Conservation (phyloP, 2,888 invertebrate species). For the Drosophila putrida region DNA sequence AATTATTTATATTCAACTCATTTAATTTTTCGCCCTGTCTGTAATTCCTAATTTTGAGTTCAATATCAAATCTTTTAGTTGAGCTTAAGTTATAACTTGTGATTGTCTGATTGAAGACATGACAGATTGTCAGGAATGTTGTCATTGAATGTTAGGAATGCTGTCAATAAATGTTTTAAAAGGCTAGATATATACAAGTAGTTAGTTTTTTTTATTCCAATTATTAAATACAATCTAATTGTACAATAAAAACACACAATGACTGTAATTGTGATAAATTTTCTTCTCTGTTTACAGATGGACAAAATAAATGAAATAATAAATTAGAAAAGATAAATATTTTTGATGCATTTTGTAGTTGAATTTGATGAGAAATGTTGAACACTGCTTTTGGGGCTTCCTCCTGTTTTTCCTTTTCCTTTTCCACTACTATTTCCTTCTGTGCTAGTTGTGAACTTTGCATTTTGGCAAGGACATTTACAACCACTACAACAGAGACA, state of each 20-base stretch:
- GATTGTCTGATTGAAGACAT: not conserved
- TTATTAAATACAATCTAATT: too few species aligned
- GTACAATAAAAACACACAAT: too few species aligned
- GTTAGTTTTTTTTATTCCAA: too few species aligned
- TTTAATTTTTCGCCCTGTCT: too few species aligned
- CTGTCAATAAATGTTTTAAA: not conserved
- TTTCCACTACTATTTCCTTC: too few species aligned
- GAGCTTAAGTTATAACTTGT: not conserved
- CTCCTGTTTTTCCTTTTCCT: not conserved
- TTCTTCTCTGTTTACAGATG: not conserved
- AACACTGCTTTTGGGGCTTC: not conserved
- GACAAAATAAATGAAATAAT: too few species aligned
- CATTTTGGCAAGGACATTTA: conserved; percentile 70
- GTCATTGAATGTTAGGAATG: not conserved
- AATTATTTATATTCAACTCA: too few species aligned
- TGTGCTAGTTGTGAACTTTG: conserved; percentile 55
- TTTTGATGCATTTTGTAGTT: not conserved
- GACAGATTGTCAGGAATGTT: not conserved
- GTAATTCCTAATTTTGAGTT: too few species aligned
- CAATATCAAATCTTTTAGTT: too few species aligned
- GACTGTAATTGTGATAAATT: too few species aligned
- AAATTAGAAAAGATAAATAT: not conserved
- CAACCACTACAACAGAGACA: conserved; percentile 14
- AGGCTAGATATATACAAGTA: not conserved
- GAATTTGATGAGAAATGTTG: not conserved